Conservation (phyloP, 2,888 invertebrate species). For the Tiliacea aurago region DNA sequence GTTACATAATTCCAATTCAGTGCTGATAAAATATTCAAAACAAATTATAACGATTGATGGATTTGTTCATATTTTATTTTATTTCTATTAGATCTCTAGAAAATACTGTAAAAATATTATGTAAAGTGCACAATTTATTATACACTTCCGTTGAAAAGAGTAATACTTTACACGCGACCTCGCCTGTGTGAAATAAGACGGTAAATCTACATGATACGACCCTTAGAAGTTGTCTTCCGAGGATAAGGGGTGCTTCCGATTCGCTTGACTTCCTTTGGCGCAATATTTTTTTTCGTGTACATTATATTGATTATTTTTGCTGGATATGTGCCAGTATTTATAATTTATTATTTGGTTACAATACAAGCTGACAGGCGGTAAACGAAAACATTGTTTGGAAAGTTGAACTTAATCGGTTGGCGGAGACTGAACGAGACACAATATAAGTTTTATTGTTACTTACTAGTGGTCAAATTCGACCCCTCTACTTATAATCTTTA, state of each 20-base stretch:
- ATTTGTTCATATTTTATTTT: too few species aligned
- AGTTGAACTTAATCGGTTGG: not conserved
- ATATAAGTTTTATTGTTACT: too few species aligned
- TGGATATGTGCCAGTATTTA: conserved; percentile 20
- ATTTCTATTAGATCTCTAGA: too few species aligned
- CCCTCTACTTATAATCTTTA: too few species aligned
- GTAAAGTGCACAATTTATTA: not conserved
- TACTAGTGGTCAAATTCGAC: too few species aligned
- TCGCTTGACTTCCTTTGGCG: not conserved
- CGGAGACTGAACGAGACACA: too few species aligned
- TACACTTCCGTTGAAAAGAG: not conserved
- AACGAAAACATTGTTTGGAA: not conserved
- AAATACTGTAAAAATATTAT: not conserved
- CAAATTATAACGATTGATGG: too few species aligned
- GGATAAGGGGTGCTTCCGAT: not conserved
- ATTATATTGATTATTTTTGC: not conserved
- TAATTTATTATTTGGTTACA: not conserved
- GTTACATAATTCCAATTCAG: too few species aligned
- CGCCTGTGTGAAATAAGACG: conserved; percentile 3
- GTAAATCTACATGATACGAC: conserved; percentile 16
- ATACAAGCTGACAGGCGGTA: not conserved
- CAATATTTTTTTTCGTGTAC: not conserved
- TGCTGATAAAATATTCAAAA: too few species aligned
- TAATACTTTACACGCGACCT: not conserved
- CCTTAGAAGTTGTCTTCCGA: not conserved